These are phyloP conservation scores for Lasioglossum figueresi DNA, from an alignment of 2,888 invertebrate species.

Conservation along the genomic window DNA sequence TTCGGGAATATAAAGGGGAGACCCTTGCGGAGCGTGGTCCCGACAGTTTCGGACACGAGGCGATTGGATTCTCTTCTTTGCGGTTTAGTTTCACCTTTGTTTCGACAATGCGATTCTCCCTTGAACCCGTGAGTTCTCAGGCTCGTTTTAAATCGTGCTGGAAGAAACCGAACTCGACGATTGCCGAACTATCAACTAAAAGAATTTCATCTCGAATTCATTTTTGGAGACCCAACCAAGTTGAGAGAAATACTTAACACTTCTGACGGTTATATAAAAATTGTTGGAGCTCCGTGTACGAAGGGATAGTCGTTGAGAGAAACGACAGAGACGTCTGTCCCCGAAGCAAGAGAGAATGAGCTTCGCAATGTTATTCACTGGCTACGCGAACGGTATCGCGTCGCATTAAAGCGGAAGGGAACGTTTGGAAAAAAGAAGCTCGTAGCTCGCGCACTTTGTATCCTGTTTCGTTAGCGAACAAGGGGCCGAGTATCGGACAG, in stretches of 20 bases:
- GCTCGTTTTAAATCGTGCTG: slow-evolving; percentile 37
- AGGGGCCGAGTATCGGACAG: not conserved
- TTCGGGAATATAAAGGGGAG: slow-evolving; percentile 66
- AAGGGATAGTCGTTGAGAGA: not conserved
- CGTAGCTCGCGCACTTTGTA: not conserved
- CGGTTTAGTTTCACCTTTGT: slow-evolving; percentile 65
- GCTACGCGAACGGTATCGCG: slow-evolving; percentile 1
- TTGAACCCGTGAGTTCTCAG: slow-evolving; percentile 27
- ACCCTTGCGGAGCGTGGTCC: slow-evolving; percentile 69
- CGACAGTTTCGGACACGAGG: slow-evolving; percentile 72
- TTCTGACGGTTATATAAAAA: not conserved
- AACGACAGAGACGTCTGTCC: not conserved
- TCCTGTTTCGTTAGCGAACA: slow-evolving; percentile 5
- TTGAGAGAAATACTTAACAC: not conserved
- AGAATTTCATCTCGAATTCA: not conserved
- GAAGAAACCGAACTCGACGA: slow-evolving; percentile 2
- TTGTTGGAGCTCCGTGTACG: not conserved
- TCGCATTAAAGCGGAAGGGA: slow-evolving; percentile 5
- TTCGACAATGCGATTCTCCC: slow-evolving; percentile 46
- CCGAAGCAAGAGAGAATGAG: not conserved
- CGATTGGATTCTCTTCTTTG: slow-evolving; percentile 73
- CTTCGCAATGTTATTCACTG: not conserved
- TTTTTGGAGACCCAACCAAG: not conserved
- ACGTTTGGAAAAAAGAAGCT: slow-evolving; percentile 12
- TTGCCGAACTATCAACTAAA: no score